phyloP scores from a whole-genome alignment of 2,113 vertebrate species.

The Scalopus aquaticus region DNA sequence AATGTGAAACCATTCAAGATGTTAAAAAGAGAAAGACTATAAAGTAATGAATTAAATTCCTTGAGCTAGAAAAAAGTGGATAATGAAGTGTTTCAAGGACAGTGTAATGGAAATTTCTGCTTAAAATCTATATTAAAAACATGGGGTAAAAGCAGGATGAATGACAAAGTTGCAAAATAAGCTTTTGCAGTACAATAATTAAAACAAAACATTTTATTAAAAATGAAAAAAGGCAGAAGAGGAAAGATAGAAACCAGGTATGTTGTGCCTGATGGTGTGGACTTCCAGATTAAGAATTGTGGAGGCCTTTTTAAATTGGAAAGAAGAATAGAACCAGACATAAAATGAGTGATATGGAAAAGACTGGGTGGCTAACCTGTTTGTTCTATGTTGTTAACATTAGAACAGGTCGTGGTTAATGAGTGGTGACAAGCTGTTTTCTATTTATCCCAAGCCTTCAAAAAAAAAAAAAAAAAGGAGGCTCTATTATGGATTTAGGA shows the following conservation, averaged over 20 bases:
- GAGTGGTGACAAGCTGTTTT: conserved; percentile 54
- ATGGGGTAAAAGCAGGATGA: not conserved
- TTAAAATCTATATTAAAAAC: conserved; percentile 10
- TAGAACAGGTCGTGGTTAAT: conserved; percentile 46
- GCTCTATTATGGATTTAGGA: conserved; percentile 25
- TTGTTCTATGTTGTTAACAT: conserved; percentile 21
- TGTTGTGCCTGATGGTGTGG: not conserved
- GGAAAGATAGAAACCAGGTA: conserved; percentile 22
- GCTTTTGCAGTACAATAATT: not conserved
- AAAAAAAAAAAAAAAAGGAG: not conserved
- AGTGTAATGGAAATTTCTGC: not conserved
- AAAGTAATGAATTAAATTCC: conserved; percentile 21
- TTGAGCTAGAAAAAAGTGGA: conserved; percentile 39
- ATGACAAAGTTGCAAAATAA: conserved; percentile 17
- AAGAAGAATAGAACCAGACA: conserved; percentile 1
- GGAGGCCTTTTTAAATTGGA: conserved; percentile 36
- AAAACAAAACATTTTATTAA: conserved; percentile 39
- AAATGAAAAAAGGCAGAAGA: conserved; percentile 11
- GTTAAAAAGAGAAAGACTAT: not conserved
- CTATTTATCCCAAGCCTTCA: not conserved
- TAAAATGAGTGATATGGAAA: not conserved
- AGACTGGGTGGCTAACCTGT: not conserved
- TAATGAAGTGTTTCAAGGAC: conserved; percentile 42
- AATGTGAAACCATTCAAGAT: conserved; percentile 4
- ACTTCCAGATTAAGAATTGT: not conserved